Conservation (phyloP, 2,888 invertebrate genomes). For the Caenorhabditis sp. region DNA sequence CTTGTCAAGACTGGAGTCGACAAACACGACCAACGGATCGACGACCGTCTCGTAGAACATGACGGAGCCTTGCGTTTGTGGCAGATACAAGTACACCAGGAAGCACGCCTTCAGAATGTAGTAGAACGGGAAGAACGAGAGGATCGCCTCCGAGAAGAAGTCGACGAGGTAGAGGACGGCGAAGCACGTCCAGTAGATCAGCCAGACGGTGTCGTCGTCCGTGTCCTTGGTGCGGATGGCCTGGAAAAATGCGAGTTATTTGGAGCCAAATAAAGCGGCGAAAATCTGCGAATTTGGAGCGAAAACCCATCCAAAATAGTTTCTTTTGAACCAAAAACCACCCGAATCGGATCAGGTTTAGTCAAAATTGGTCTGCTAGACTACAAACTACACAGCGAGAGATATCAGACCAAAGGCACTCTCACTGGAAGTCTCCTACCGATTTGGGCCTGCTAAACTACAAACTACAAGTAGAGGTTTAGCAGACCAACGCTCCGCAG, state of each 20-base stretch:
- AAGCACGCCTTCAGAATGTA: constrained; percentile 85
- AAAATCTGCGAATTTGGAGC: not conserved
- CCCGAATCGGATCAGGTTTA: not conserved
- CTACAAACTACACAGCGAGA: too few species aligned
- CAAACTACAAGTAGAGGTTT: too few species aligned
- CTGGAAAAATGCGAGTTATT: constrained; percentile 42
- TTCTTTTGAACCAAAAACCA: not conserved
- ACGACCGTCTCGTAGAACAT: constrained; percentile 83
- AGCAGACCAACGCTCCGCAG: too few species aligned
- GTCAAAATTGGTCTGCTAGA: too few species aligned
- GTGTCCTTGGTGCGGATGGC: constrained; percentile 85
- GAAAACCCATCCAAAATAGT: not conserved
- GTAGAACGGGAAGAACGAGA: constrained; percentile 91
- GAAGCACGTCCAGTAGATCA: constrained; percentile 99
- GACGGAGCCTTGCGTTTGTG: constrained; percentile 84
- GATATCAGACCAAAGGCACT: too few species aligned
- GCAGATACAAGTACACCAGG: constrained; percentile 85
- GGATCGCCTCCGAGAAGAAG: constrained; percentile 93
- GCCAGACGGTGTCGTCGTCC: constrained; percentile 88
- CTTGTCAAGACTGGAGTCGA: constrained; percentile 42
- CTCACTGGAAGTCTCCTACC: too few species aligned
- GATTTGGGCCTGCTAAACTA: too few species aligned
- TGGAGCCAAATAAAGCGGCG: not conserved
- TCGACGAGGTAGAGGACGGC: constrained; percentile 93
- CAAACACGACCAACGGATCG: constrained; percentile 53